These are phyloP conservation scores for Leontocebus nigricollis DNA, from an alignment of 2,797 vertebrate species.

Conservation along the genomic window DNA sequence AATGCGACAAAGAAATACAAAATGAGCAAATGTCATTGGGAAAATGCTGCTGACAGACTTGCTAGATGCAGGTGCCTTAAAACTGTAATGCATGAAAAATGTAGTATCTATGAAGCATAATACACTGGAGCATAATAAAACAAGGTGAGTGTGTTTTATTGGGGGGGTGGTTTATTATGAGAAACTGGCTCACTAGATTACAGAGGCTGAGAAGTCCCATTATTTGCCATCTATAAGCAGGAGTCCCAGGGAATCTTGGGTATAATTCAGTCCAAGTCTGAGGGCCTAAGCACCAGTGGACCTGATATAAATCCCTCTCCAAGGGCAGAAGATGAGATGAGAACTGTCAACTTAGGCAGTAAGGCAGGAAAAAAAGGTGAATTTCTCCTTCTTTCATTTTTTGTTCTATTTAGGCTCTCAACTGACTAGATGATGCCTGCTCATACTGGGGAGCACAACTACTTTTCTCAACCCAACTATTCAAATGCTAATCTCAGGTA, in stretches of 20 bases:
- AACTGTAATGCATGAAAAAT: not conserved
- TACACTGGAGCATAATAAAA: not conserved
- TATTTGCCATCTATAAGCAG: not conserved
- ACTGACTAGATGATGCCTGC: not conserved
- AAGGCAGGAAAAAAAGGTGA: not conserved
- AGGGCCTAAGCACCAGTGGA: not conserved
- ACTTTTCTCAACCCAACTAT: not conserved
- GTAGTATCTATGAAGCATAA: not conserved
- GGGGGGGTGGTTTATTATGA: not conserved
- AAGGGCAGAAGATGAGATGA: not conserved
- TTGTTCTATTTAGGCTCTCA: not conserved
- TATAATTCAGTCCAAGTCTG: not conserved
- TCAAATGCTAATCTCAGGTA: not conserved
- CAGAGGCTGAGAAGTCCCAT: not conserved
- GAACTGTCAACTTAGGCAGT: not conserved
- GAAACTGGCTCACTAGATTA: not conserved
- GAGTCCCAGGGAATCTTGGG: not conserved
- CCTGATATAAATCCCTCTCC: not conserved
- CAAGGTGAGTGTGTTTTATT: no score
- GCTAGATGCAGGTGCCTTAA: not conserved
- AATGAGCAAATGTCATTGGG: not conserved
- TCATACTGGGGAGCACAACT: not conserved
- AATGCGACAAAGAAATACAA: not conserved
- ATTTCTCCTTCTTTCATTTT: not conserved
- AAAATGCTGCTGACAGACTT: not conserved